phyloP scores from a whole-genome alignment of 2,888 invertebrate genomes.

The Aphodius sticticus region DNA sequence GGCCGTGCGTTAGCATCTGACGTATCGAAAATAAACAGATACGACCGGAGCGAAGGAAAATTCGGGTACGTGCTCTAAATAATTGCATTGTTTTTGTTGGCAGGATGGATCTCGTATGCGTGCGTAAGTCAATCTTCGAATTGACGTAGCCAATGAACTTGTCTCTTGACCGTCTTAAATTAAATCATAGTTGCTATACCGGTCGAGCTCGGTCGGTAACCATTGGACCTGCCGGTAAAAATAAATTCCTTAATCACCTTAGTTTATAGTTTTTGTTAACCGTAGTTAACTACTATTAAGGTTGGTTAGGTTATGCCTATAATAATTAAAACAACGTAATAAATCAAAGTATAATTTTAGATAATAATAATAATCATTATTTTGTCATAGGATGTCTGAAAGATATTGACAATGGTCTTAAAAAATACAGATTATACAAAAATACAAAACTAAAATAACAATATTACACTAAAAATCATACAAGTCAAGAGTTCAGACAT shows the following conservation, averaged over 20 bases:
- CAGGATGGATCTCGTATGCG: background rate
- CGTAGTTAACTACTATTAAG: too few relatives aligned
- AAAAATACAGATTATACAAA: too few relatives aligned
- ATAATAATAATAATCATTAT: too few relatives aligned
- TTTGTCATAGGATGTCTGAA: too few relatives aligned
- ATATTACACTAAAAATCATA: too few relatives aligned
- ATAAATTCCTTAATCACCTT: background rate
- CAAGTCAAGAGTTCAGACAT: too few relatives aligned
- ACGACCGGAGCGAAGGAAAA: background rate
- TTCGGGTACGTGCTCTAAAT: conserved; percentile 18
- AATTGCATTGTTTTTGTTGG: conserved; percentile 26
- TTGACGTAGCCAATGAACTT: conserved; percentile 14
- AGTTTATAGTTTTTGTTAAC: too few relatives aligned
- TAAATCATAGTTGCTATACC: background rate
- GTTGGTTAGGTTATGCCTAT: too few relatives aligned
- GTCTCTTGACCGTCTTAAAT: background rate
- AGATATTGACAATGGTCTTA: too few relatives aligned
- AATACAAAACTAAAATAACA: too few relatives aligned
- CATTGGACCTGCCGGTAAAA: background rate
- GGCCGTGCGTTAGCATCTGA: background rate
- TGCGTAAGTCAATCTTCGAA: conserved; percentile 19
- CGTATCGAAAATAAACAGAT: conserved; percentile 13
- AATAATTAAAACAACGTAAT: too few relatives aligned
- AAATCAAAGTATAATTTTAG: too few relatives aligned
- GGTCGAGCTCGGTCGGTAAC: background rate